phyloP scores from a whole-genome alignment of 2,797 vertebrate genomes.

The Glossophaga mutica region DNA sequence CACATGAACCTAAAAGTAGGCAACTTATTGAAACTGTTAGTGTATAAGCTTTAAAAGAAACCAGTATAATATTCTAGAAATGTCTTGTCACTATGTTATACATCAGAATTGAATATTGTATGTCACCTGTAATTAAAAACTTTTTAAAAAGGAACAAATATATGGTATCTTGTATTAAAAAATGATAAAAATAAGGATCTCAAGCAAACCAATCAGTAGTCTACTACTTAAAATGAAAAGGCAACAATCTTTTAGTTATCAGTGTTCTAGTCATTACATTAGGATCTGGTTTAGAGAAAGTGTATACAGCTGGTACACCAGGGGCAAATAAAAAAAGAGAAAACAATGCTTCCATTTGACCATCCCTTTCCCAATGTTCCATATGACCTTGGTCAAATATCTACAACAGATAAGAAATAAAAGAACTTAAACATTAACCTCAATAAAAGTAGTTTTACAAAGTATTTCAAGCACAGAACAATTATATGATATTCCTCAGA shows the following conservation, averaged over 20 bases:
- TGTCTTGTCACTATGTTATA: not conserved
- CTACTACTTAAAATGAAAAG: not conserved
- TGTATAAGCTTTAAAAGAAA: not conserved
- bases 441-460: conserved; percentile 7
- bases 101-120: not conserved
- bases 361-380: not conserved
- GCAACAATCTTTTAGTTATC: not conserved
- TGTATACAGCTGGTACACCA: not conserved
- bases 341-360: not conserved
- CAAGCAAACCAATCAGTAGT: not conserved
- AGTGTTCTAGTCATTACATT: not conserved
- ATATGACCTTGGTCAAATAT: not conserved
- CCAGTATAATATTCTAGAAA: not conserved
- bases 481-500: not conserved
- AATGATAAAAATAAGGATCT: conserved; percentile 7
- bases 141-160: not conserved
- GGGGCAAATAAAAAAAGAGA: not conserved
- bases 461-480: not conserved
- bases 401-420: not conserved
- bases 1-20: not conserved
- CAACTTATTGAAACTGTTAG: not conserved
- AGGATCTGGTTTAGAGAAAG: not conserved
- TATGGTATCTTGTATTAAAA: not conserved
- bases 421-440: not conserved
- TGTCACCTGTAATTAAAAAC: not conserved